phyloP scores from a whole-genome alignment of 2,113 vertebrate species.

The Rhineura floridana region DNA sequence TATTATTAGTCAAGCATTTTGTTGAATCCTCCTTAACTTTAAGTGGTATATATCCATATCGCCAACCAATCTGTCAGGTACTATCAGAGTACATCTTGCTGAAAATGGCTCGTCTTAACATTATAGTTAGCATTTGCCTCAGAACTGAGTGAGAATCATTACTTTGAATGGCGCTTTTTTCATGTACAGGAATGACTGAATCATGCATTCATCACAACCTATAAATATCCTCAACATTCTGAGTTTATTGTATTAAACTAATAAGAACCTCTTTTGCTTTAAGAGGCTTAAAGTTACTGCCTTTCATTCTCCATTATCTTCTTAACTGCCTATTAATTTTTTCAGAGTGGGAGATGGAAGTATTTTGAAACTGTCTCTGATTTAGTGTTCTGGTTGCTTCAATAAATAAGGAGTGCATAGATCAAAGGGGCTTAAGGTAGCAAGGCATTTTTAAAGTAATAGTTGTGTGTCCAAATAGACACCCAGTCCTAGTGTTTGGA shows the following conservation, averaged over 20 bases:
- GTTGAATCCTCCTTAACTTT: constrained; percentile 43
- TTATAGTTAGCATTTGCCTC: constrained; percentile 9
- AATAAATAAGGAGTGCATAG: neutral
- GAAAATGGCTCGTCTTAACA: neutral
- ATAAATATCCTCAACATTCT: constrained; percentile 23
- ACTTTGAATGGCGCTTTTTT: neutral
- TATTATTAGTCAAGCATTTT: constrained; percentile 54
- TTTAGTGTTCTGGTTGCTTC: constrained; percentile 46
- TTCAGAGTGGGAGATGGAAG: neutral
- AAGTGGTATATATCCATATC: constrained; percentile 41
- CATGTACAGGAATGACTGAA: constrained; percentile 30
- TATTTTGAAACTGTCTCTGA: constrained; percentile 40
- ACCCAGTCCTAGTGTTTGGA: too few species aligned
- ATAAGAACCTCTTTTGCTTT: constrained; percentile 17
- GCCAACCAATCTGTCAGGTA: constrained; percentile 44
- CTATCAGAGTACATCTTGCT: constrained; percentile 5
- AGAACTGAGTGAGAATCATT: neutral
- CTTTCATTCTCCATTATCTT: constrained; percentile 26
- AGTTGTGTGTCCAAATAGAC: too few species aligned
- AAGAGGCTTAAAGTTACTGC: constrained; percentile 24
- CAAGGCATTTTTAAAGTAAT: too few species aligned
- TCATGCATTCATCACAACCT: constrained; percentile 18
- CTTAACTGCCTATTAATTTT: neutral
- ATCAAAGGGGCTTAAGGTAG: constrained; percentile 21
- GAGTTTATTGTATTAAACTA: constrained; percentile 24